Percentiles rank a stretch among this genome's conserved stretches.
Conservation (phyloP, 2,113 vertebrate genomes). For the Eudyptes chrysolophus region DNA sequence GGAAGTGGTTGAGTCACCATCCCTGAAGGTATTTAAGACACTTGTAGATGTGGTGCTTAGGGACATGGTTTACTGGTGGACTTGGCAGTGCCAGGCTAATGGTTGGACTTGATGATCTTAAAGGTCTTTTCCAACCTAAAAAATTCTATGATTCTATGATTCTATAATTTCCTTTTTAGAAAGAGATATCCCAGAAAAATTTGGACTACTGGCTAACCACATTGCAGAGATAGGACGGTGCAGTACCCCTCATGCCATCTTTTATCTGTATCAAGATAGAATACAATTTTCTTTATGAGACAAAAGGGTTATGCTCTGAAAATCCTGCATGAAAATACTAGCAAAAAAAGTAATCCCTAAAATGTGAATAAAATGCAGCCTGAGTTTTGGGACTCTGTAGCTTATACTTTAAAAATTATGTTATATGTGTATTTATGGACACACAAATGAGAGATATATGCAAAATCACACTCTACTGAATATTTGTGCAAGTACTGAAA, state of each 20-base stretch:
- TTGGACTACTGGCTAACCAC: background rate
- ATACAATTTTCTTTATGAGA: background rate
- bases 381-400: background rate
- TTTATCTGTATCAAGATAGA: background rate
- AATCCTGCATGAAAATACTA: background rate
- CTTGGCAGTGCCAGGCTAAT: fast-evolving
- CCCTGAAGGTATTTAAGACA: background rate
- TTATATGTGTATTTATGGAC: background rate
- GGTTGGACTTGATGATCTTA: background rate
- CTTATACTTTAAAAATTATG: background rate
- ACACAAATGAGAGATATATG: background rate
- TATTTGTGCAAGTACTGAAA: background rate
- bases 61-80: background rate
- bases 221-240: background rate
- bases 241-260: background rate
- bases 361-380: background rate
- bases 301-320: background rate
- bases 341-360: background rate
- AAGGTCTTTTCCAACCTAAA: background rate
- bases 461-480: background rate
- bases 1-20: background rate
- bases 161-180: background rate
- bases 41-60: fast-evolving
- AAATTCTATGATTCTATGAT: background rate
- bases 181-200: background rate